Percentiles rank a stretch among this genome's conserved stretches.
These are phyloP conservation scores for Astreopora myriophthalma DNA, from an alignment of 64 coral and sea anemone species.

Conservation along the genomic window DNA sequence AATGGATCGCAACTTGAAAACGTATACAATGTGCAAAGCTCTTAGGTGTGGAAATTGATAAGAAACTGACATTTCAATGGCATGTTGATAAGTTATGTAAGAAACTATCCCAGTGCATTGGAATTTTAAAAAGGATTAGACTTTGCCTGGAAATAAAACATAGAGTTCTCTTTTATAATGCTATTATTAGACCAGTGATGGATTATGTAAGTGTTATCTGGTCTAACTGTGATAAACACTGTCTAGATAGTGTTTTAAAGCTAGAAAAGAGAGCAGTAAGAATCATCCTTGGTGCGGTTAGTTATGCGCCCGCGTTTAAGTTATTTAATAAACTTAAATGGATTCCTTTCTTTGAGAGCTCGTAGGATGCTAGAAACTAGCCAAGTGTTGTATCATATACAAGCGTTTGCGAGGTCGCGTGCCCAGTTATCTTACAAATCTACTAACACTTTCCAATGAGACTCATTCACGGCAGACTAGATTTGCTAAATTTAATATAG, in stretches of 20 bases:
- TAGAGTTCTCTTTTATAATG: constrained; percentile 36
- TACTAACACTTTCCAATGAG: constrained; percentile 14
- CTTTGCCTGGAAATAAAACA: constrained; percentile 21
- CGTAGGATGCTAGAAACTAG: constrained; percentile 38
- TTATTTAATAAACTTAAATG: constrained; percentile 30
- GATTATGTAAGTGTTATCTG: constrained; percentile 36
- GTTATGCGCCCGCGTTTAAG: constrained; percentile 14
- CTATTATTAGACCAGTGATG: constrained; percentile 31
- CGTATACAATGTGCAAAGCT: background rate
- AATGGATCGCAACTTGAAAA: constrained; percentile 33
- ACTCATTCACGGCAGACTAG: constrained; percentile 17
- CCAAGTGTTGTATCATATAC: constrained; percentile 7
- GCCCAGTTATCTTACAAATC: constrained; percentile 1
- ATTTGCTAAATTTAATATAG: constrained; percentile 18
- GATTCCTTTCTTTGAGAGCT: constrained; percentile 55
- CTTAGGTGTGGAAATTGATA: constrained; percentile 34
- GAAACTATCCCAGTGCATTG: constrained; percentile 53
- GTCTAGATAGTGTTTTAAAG: constrained; percentile 20
- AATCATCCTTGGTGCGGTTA: constrained; percentile 3
- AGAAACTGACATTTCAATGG: constrained; percentile 22
- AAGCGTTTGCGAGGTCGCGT: background rate
- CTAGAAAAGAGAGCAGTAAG: constrained; percentile 39
- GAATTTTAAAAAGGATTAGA: constrained; percentile 51
- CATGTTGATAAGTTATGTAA: constrained; percentile 21
- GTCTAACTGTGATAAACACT: constrained; percentile 32